Evolutionary conservation across 2,797 vertebrate genomes (phyloP), one percentile per base, ranked within the genome.

Genomic region (Nothura maculosa): DNA sequence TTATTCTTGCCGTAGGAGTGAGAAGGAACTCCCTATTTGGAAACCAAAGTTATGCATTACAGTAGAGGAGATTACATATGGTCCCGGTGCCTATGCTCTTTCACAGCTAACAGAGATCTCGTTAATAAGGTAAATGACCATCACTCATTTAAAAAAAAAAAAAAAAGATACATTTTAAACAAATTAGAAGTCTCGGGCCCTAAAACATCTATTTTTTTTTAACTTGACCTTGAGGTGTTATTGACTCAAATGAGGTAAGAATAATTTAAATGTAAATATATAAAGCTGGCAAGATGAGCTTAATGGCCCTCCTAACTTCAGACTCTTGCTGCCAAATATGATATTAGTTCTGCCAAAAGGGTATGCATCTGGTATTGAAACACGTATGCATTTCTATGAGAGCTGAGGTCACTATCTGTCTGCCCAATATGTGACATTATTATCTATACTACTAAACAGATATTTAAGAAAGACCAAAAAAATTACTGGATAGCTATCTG

Each of bases 51-150:
- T 60, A 36, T 3, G 2, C 14, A 24, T 79, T 80, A 47, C 2
- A 43, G 12, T 68, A 11, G 7, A 63, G 19, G 4, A 78, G 4
- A 52, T 4, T 74, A 17, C 1, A 17, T 28, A 5, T 16, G 14
- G 30, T 36, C 42, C 0, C 0, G 5, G 5, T 27, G 13, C 3
- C 38, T 66, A 68, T 69, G 5, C 10, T 61, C 16, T 76, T 45
- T 10, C 36, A 6, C 4, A 69, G 5, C 2, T 34, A 34, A 55
- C 2, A 66, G 14, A 34, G 12, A 50, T 42, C 6, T 20, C 67
- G 17, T 34, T 4, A 77, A 40, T n/a, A 69, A 50, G 36, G 7
- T n/a, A 10, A 70, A 20, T 74, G 34, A 15, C 2, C 28, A 69
- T 52, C 8, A 18, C 8, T 38, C 22, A 34, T 14, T 85, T 73